Evolutionary conservation across 2,797 vertebrate species (phyloP).

Genomic region (Pempheris klunzingeri): DNA sequence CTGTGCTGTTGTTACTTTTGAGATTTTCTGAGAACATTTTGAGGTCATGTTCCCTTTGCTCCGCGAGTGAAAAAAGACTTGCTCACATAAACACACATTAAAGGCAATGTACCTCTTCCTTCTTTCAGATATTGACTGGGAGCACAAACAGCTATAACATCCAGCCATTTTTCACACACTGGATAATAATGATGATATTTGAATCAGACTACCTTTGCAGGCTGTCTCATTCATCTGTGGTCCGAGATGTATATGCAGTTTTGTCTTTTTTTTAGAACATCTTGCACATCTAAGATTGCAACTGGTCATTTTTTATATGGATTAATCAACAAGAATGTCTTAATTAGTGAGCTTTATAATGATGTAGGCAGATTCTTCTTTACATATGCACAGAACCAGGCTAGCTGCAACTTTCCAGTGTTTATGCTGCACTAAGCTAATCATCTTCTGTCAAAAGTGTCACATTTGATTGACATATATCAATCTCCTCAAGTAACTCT

Average conservation of each 20-base stretch:
- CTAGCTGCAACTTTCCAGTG: background rate
- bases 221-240: background rate
- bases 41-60: constrained; percentile 20
- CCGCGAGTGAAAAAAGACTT: background rate
- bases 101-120: constrained; percentile 25
- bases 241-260: background rate
- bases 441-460: background rate
- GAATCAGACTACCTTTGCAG: constrained; percentile 11
- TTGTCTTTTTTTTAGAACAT: too few species aligned
- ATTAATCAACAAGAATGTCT: background rate
- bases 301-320: background rate
- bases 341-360: background rate
- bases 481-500: background rate
- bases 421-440: background rate
- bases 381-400: background rate
- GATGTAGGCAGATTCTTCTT: background rate
- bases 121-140: constrained; percentile 52
- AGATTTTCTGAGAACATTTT: constrained; percentile 37
- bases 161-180: constrained; percentile 33
- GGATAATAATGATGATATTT: constrained; percentile 40
- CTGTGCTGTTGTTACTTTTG: constrained; percentile 17
- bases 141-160: constrained; percentile 34
- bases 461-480: constrained; percentile 5
- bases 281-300: too few species aligned
- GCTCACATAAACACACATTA: constrained; percentile 24